A percentile compares a stretch with the other conserved stretches of the same genome.
These are phyloP conservation scores for Lagopus leucura DNA, from an alignment of 2,113 vertebrate species.

Conservation along the genomic window DNA sequence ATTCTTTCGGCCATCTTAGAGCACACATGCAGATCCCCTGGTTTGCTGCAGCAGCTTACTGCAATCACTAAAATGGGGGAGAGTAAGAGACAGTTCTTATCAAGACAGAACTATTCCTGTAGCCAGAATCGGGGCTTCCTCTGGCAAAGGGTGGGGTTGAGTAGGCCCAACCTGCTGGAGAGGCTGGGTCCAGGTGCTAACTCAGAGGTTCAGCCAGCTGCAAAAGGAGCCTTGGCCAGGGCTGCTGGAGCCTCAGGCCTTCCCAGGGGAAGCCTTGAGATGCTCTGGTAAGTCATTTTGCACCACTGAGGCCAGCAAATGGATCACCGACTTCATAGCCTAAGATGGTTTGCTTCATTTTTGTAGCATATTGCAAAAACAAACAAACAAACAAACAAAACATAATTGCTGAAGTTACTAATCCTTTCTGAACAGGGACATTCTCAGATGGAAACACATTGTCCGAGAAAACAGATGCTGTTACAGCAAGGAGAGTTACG, in stretches of 20 bases:
- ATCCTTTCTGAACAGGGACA: neutral
- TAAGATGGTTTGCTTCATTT: neutral
- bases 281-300: neutral
- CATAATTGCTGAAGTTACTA: neutral
- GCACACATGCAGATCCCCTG: neutral
- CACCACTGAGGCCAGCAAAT: neutral
- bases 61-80: neutral
- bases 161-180: neutral
- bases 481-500: neutral
- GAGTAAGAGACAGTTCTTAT: neutral
- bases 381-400: neutral
- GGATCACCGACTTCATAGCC: neutral
- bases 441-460: neutral
- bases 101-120: neutral
- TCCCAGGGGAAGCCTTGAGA: neutral
- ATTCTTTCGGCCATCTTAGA: conserved; percentile 12
- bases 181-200: neutral
- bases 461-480: neutral
- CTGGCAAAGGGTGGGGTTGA: accelerated
- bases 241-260: neutral
- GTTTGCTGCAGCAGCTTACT: neutral
- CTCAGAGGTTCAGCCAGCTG: accelerated
- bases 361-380: neutral
- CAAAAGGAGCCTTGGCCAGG: neutral
- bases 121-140: neutral